phyloP scores from a whole-genome alignment of 2,888 invertebrate genomes.

The Oligia fasciuncula region DNA sequence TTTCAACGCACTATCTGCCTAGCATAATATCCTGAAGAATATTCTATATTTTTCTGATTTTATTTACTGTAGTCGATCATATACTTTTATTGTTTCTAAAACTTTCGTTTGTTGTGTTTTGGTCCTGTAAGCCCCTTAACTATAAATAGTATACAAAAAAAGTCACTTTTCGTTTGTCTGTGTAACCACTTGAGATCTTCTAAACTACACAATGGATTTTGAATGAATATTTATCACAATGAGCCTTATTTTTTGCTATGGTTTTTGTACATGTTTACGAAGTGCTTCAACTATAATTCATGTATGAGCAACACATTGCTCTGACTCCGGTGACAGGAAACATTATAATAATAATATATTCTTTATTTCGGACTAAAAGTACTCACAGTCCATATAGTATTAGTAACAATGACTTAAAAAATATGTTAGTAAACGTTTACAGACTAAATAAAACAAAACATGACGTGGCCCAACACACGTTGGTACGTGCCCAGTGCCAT shows the following conservation, averaged over 20 bases:
- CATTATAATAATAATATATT: neutral
- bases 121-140: neutral
- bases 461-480: neutral
- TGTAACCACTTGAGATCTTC: neutral
- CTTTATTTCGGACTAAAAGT: neutral
- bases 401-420: neutral
- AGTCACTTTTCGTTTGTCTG: neutral
- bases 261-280: constrained; percentile 26
- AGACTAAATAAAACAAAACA: neutral
- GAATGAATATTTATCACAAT: constrained; percentile 30
- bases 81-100: too few species aligned
- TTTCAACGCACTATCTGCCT: too few species aligned
- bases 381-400: neutral
- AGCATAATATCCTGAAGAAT: too few species aligned
- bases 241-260: constrained; percentile 9
- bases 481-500: neutral
- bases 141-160: neutral
- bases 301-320: constrained; percentile 45
- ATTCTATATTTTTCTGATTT: too few species aligned
- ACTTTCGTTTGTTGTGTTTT: too few species aligned
- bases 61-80: too few species aligned
- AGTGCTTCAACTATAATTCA: constrained; percentile 19
- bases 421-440: neutral
- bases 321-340: constrained; percentile 19
- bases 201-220: constrained; percentile 4